Conservation (phyloP, 2,888 invertebrate species). For the Eupithecia subfuscata region DNA sequence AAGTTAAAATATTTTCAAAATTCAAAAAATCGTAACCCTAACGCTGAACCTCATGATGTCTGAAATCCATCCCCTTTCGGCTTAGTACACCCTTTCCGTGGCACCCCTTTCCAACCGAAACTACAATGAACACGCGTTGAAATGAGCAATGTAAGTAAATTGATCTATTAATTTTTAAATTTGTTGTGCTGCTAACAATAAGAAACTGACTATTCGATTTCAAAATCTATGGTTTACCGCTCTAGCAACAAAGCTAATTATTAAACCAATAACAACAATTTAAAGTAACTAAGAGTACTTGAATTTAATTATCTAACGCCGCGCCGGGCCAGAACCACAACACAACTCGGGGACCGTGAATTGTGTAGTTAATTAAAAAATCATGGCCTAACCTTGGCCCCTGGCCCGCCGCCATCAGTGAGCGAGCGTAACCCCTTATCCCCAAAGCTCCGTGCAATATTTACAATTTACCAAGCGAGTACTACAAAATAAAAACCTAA, state of each 20-base stretch:
- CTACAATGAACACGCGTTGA: background rate
- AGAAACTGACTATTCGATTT: background rate
- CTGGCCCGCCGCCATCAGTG: background rate
- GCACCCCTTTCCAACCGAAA: background rate
- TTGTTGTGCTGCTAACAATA: background rate
- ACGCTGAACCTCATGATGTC: too few species aligned
- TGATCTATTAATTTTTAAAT: background rate
- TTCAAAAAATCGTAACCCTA: too few species aligned
- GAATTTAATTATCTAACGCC: background rate
- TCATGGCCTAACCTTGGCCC: background rate
- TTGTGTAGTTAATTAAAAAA: background rate
- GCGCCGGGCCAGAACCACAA: background rate
- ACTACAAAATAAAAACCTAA: constrained; percentile 1
- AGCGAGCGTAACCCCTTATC: background rate
- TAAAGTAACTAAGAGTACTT: background rate
- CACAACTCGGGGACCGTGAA: background rate
- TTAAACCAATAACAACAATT: background rate
- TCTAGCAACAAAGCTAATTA: background rate
- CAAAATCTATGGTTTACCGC: background rate
- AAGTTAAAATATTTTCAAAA: too few species aligned
- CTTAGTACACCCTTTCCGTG: too few species aligned
- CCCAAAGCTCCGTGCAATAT: constrained; percentile 27
- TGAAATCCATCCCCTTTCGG: too few species aligned
- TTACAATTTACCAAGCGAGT: constrained; percentile 26
- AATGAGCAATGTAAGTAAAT: background rate